Evolutionary conservation across 2,888 invertebrate genomes (phyloP).

Genomic region (Argyresthia albistria): DNA sequence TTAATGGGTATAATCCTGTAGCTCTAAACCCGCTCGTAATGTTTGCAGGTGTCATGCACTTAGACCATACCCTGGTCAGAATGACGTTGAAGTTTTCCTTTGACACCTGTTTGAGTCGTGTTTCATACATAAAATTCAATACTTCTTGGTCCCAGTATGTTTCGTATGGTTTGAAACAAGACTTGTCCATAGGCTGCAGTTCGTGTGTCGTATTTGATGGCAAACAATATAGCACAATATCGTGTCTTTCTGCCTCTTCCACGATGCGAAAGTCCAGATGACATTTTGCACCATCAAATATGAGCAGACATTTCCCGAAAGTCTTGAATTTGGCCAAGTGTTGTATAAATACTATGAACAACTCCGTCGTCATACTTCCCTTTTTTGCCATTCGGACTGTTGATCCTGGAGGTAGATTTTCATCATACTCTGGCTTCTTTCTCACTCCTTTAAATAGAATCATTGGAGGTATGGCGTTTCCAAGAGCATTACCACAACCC

Average conservation of each 20-base stretch:
- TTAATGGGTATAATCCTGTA: constrained; percentile 5
- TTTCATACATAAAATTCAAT: constrained; percentile 3
- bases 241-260: constrained; percentile 10
- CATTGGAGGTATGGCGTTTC: constrained; percentile 21
- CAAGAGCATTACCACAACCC: constrained; percentile 25
- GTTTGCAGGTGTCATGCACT: constrained; percentile 3
- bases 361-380: constrained; percentile 11
- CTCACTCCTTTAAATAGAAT: constrained; percentile 22
- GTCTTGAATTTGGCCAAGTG: constrained; percentile 10
- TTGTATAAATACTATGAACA: constrained; percentile 7
- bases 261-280: constrained; percentile 10
- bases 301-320: constrained; percentile 8
- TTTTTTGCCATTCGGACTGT: constrained; percentile 13
- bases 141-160: constrained; percentile 11
- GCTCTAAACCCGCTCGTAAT: constrained; percentile 5
- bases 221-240: constrained; percentile 11
- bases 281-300: constrained; percentile 9
- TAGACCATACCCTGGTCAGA: constrained; percentile 10
- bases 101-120: constrained; percentile 5
- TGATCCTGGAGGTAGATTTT: constrained; percentile 12
- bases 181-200: constrained; percentile 15
- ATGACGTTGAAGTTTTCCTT: constrained; percentile 10
- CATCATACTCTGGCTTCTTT: constrained; percentile 9
- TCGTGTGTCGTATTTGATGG: constrained; percentile 13
- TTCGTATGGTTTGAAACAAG: constrained; percentile 8